These are phyloP conservation scores for Excalfactoria chinensis DNA, from an alignment of 2,113 vertebrate species.

Conservation along the genomic window DNA sequence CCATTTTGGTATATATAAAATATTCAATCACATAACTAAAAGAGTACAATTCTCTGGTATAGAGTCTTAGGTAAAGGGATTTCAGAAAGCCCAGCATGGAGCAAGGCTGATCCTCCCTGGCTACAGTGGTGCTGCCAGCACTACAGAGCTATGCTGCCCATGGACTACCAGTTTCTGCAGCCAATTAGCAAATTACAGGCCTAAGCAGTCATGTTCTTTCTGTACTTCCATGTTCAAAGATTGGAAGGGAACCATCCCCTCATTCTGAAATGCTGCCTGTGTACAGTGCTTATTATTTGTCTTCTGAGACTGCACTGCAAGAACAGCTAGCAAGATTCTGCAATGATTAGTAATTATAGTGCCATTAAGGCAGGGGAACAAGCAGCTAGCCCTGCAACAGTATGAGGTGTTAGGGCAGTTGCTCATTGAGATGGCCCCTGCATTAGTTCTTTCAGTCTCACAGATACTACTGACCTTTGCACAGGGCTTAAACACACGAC, in stretches of 20 bases:
- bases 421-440: neutral
- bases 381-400: neutral
- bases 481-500: neutral
- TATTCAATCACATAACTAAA: neutral
- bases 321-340: neutral
- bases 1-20: neutral
- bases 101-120: neutral
- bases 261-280: neutral
- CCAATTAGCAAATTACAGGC: neutral
- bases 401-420: neutral
- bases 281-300: neutral
- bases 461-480: neutral
- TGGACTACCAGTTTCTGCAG: neutral
- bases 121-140: rapidly evolving
- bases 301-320: neutral
- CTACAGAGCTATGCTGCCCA: neutral
- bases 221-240: neutral
- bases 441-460: neutral
- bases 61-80: neutral
- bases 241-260: neutral
- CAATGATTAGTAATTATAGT: rapidly evolving
- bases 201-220: neutral
- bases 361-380: neutral
- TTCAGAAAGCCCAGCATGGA: neutral
- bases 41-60: neutral